A percentile compares a stretch with the other conserved stretches of the same genome.
Conservation (phyloP, 2,888 invertebrate species). For the Drosophila leonis region DNA sequence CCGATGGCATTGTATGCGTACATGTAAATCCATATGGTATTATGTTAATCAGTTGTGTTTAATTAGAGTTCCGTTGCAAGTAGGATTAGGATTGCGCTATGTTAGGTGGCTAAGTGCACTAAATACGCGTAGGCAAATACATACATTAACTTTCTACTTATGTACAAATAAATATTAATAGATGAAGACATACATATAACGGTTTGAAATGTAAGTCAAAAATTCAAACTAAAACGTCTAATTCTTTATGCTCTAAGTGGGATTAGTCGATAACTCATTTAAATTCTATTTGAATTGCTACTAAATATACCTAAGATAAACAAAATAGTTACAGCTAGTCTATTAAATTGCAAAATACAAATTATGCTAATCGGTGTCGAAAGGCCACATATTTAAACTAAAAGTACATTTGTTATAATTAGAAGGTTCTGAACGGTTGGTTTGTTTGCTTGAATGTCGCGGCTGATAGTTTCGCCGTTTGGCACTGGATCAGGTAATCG, state of each 20-base stretch:
- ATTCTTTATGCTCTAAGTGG: slow-evolving; percentile 23
- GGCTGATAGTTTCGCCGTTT: slow-evolving; percentile 35
- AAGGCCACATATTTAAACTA: slow-evolving; percentile 71
- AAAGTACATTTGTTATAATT: slow-evolving; percentile 59
- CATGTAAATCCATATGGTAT: slow-evolving; percentile 33
- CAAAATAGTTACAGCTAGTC: slow-evolving; percentile 34
- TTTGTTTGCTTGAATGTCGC: slow-evolving; percentile 28
- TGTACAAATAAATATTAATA: slow-evolving; percentile 73
- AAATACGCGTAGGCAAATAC: slow-evolving; percentile 33
- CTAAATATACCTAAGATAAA: slow-evolving; percentile 22
- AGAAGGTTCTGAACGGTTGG: slow-evolving; percentile 3
- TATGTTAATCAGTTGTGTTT: slow-evolving; percentile 57
- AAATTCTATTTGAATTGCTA: slow-evolving; percentile 38
- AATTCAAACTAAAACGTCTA: slow-evolving; percentile 49
- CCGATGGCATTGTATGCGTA: slow-evolving; percentile 39
- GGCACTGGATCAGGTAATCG: slow-evolving; percentile 85
- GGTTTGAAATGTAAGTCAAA: slow-evolving; percentile 45
- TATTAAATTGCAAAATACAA: slow-evolving; percentile 38
- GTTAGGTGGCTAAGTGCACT: slow-evolving; percentile 51
- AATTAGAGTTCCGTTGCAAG: slow-evolving; percentile 50
- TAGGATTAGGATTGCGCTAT: slow-evolving; percentile 29
- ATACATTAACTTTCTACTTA: slow-evolving; percentile 45
- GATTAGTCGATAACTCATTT: slow-evolving; percentile 25
- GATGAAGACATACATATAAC: slow-evolving; percentile 42
- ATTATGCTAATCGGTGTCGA: slow-evolving; percentile 71